Evolutionary conservation across 2,888 invertebrate species (phyloP).

Genomic region (Phaedon cochleariae): DNA sequence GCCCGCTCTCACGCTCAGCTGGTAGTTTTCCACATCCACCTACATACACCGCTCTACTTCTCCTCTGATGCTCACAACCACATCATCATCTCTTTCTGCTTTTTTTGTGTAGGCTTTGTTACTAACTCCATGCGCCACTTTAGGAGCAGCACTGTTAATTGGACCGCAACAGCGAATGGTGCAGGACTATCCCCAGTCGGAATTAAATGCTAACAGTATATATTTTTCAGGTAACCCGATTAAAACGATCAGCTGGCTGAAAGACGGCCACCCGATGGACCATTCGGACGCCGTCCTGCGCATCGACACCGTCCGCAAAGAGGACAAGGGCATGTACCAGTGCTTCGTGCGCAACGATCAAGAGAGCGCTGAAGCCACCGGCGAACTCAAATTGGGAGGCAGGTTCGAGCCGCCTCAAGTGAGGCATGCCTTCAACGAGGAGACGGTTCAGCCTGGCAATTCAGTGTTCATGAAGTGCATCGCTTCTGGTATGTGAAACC

Average conservation of each 20-base stretch:
- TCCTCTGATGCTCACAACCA: too few relatives aligned
- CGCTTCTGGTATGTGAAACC: too few relatives aligned
- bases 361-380: slow-evolving; percentile 92
- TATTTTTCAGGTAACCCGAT: slow-evolving; percentile 85
- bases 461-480: slow-evolving; percentile 90
- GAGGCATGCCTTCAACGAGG: slow-evolving; percentile 86
- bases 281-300: slow-evolving; percentile 83
- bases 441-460: slow-evolving; percentile 90
- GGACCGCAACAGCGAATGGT: too few relatives aligned
- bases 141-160: too few relatives aligned
- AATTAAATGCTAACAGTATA: too few relatives aligned
- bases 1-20: too few relatives aligned
- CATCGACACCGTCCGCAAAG: slow-evolving; percentile 90
- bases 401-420: slow-evolving; percentile 91
- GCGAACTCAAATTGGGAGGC: slow-evolving; percentile 92
- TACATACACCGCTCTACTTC: too few relatives aligned
- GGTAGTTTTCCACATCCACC: too few relatives aligned
- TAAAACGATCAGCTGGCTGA: slow-evolving; percentile 90
- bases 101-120: too few relatives aligned
- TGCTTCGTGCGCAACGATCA: slow-evolving; percentile 93
- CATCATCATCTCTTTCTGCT: too few relatives aligned
- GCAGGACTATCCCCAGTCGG: too few relatives aligned
- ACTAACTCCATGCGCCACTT: too few relatives aligned
- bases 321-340: slow-evolving; percentile 97
- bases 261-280: slow-evolving; percentile 88